Evolutionary conservation across 2,113 vertebrate genomes (phyloP), one percentile per base, ranked within the genome.

Genomic region (Phyllostomus discolor): DNA sequence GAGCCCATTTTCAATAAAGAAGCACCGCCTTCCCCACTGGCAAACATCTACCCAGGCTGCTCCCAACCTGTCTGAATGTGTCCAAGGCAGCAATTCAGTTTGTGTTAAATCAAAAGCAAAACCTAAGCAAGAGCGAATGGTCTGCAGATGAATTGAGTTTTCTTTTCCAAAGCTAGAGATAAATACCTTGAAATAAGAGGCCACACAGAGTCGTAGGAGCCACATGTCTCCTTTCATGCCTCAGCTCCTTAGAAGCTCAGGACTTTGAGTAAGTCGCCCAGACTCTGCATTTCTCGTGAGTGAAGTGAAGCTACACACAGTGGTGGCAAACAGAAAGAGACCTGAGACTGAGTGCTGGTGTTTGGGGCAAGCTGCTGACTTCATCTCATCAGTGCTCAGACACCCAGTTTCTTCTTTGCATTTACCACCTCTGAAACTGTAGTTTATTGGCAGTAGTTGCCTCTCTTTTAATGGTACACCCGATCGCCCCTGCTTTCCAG

Each of bases 121-220:
- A 66, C 83, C 54, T 95, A 46, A 80, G 87, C 80, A 76, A 69
- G 64, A 96, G 72, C 64, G 90, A 90, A 76, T 33, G 50, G 76
- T 83, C 57, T 8, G 3, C 66, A 28, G n/a, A 78, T 15, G 12
- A 64, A 91, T 81, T 64, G n/a, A 59, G 43, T 64, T 93, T 24
- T 93, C 3, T 80, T 94, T 97, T 62, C 64, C 50, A 94, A 28
- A 93, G 50, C 28, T 76, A 81, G 76, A 90, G 38, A 73, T 59
- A 48, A 66, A 72, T 26, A 46, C 26, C 75, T 89, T 50, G 10
- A 35, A 38, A 50, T 43, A 22, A 94, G 62, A 89, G 75, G 33
- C 41, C 66, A 62, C 26, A 4, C 1, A 22, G 67, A 64, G 16
- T 33, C 4, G 0, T 52, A 22, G 33, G 24, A 66, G 38, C 38